Percentiles rank a stretch among this genome's conserved stretches.
These are phyloP conservation scores for Neria commutata DNA, from an alignment of 2,888 invertebrate genomes.

Conservation along the genomic window DNA sequence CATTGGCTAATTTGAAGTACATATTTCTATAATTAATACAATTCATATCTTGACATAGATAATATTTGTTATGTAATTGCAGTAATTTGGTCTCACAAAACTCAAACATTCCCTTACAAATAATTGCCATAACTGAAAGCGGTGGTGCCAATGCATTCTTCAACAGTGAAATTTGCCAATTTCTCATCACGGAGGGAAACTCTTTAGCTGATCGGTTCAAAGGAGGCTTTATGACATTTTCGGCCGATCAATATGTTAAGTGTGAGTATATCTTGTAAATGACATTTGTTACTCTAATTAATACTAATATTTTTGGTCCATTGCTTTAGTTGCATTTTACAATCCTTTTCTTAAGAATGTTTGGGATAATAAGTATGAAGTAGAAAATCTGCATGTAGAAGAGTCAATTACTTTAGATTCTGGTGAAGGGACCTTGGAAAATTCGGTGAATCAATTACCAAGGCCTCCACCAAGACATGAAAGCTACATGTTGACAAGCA, in stretches of 20 bases:
- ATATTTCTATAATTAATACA: slow-evolving; percentile 41
- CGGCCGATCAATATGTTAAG: slow-evolving; percentile 83
- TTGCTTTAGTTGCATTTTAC: slow-evolving; percentile 84
- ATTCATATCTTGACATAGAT: not conserved
- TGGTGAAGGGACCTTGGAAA: slow-evolving; percentile 74
- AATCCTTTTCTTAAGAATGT: slow-evolving; percentile 96
- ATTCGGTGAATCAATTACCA: slow-evolving; percentile 70
- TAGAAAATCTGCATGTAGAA: slow-evolving; percentile 90
- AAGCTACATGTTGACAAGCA: slow-evolving; percentile 76
- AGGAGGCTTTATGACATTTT: slow-evolving; percentile 91
- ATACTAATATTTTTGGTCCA: slow-evolving; percentile 7
- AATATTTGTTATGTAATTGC: slow-evolving; percentile 14
- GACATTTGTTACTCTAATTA: not conserved
- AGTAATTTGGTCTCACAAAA: slow-evolving; percentile 94
- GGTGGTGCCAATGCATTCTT: slow-evolving; percentile 90
- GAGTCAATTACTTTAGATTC: slow-evolving; percentile 70
- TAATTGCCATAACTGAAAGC: slow-evolving; percentile 90
- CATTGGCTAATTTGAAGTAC: slow-evolving; percentile 88
- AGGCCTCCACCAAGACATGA: slow-evolving; percentile 77
- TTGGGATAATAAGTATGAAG: slow-evolving; percentile 94
- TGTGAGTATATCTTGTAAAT: slow-evolving; percentile 65
- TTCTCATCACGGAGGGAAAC: slow-evolving; percentile 91
- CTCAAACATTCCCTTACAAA: slow-evolving; percentile 90
- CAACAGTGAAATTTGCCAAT: slow-evolving; percentile 86
- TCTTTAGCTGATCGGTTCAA: slow-evolving; percentile 86